Evolutionary conservation across 2,113 vertebrate genomes (phyloP).

Genomic region (Bolborhynchus lineola): DNA sequence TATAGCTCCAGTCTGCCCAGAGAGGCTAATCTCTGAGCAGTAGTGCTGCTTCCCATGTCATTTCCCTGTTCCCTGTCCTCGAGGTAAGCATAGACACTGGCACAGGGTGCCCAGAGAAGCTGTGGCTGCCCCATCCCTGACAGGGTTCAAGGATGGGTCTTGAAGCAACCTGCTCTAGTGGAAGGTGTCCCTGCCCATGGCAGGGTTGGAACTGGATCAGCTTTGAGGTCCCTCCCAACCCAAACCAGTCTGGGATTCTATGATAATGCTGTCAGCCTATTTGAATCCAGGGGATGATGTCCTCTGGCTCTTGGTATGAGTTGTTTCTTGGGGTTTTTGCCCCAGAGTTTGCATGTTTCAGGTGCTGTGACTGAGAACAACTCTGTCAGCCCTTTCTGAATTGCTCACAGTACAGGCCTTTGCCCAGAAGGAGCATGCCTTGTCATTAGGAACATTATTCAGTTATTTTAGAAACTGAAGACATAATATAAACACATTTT

Average conservation of each 20-base stretch:
- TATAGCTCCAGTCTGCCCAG: not conserved
- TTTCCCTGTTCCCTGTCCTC: fast-evolving
- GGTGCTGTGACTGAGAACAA: not conserved
- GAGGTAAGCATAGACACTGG: not conserved
- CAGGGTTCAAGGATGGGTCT: not conserved
- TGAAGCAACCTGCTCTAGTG: not conserved
- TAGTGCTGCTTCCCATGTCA: not conserved
- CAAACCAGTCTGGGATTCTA: not conserved
- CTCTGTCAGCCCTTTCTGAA: not conserved
- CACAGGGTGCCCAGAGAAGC: not conserved
- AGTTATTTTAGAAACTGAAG: not conserved
- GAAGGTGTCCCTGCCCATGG: not conserved
- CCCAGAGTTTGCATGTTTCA: not conserved
- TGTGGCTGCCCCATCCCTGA: not conserved
- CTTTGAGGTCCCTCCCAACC: not conserved
- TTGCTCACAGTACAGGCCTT: not conserved
- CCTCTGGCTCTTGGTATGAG: not conserved
- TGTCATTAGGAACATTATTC: not conserved
- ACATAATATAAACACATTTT: not conserved
- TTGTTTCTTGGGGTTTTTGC: not conserved
- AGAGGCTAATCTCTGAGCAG: not conserved
- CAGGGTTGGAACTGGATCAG: not conserved
- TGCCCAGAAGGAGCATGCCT: not conserved
- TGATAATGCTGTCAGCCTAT: not conserved
- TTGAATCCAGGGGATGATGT: not conserved